Base-by-base conservation (phyloP, 1,140 invertebrate genomes). In the Eulimnadia texana region DNA sequence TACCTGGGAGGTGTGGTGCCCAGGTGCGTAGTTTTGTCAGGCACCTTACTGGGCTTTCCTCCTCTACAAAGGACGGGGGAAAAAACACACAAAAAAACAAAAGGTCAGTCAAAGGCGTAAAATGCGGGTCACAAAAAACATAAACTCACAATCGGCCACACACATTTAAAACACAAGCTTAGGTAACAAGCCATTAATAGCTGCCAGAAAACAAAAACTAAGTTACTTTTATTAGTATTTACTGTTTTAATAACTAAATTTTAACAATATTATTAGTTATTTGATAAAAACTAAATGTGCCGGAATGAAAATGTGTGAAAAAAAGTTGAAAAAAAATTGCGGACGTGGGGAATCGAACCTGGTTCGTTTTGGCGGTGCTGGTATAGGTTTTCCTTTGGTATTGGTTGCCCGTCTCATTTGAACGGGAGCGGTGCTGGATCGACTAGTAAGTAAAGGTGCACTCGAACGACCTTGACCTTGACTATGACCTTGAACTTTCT, bases 341-440 rank as follows among this genome's bases (percentile, higher is more conserved):
- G n/a, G n/a, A n/a, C n/a, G n/a, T n/a, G n/a, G n/a, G n/a, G 20
- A 63, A 53, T 65, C 61, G 60, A 77, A 93, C 86, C 89, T 93
- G 50, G 92, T 95, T 66, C 92, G 77, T 75, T 94, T 94, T 3
- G 92, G 92, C 63, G 92, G 92, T 2, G 89, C 88, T 24, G 92
- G 92, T n/a, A 91, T 90, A 71, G 90, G 88, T 72, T 93, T 94
- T 64, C 89, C 89, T 69, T 87, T 87, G 64, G 86, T 84, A 72
- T 90, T 91, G 53, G 86, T 90, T 29, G 86, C 85, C 68, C 88
- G 77, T 63, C 89, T 78, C 80, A 93, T 82, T 73, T 91, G 89
- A 42, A 92, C 89, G 62, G 79, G 72, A 59, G 76, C 78, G 57
- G 55, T 57, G 27, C 27, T 57, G 55, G 55, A 57, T 22, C 55